These are phyloP conservation scores for Propithecus perrieri DNA, from an alignment of 2,797 vertebrate genomes.

Conservation along the genomic window DNA sequence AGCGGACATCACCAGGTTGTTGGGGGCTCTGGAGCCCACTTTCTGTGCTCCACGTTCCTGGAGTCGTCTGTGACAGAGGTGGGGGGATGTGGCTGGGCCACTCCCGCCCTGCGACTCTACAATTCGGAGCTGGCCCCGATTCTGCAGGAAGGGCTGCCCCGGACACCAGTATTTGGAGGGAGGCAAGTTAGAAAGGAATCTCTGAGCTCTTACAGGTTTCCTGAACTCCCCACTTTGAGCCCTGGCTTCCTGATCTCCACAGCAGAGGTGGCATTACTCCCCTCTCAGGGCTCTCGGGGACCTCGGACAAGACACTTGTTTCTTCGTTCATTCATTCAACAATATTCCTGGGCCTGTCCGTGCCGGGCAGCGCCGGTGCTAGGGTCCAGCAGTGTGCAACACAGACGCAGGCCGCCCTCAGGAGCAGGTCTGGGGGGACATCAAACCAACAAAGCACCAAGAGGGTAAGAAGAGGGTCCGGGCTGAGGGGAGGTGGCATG, in stretches of 20 bases:
- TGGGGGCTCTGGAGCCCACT: neutral
- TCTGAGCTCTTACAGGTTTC: neutral
- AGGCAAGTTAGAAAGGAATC: neutral
- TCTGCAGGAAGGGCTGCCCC: neutral
- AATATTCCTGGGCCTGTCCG: neutral
- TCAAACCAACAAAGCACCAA: rapidly evolving
- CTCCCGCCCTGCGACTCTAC: neutral
- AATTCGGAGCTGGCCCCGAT: neutral
- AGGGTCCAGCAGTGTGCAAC: neutral
- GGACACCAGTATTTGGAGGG: neutral
- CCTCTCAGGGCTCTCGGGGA: neutral
- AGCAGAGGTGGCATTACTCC: neutral
- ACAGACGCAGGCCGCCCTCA: rapidly evolving
- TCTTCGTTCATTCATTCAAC: neutral
- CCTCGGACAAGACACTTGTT: neutral
- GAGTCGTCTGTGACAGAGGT: neutral
- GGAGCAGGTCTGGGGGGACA: neutral
- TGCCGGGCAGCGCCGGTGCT: neutral
- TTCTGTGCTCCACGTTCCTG: neutral
- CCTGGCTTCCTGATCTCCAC: neutral
- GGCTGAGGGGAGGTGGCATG: neutral
- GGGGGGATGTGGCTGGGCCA: neutral
- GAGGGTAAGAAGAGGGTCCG: neutral
- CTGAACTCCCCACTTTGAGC: neutral
- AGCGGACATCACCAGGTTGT: rapidly evolving